phyloP scores from a whole-genome alignment of 2,113 vertebrate genomes.

The Chlamydotis undulata region DNA sequence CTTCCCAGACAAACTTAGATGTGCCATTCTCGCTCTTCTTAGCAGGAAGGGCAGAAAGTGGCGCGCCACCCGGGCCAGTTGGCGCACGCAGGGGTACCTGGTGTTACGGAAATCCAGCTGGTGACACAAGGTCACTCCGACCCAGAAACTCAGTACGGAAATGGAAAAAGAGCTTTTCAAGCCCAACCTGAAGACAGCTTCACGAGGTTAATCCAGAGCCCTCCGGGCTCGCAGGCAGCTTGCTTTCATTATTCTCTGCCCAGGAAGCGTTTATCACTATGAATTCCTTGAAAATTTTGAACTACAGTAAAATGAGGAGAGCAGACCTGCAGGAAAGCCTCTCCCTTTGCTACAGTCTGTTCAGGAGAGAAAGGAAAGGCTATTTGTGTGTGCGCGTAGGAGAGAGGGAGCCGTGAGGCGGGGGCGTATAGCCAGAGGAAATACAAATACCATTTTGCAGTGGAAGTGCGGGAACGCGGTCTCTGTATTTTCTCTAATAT shows the following conservation, averaged over 20 bases:
- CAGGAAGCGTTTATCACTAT: slow-evolving; percentile 22
- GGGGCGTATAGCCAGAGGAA: slow-evolving; percentile 4
- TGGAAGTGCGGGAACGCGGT: not conserved
- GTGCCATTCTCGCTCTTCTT: not conserved
- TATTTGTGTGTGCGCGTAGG: slow-evolving; percentile 18
- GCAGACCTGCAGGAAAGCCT: slow-evolving; percentile 25
- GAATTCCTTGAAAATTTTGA: slow-evolving; percentile 35
- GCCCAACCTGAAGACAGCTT: not conserved
- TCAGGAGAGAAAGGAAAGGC: slow-evolving; percentile 14
- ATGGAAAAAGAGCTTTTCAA: not conserved
- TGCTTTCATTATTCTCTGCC: slow-evolving; percentile 19
- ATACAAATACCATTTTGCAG: slow-evolving; percentile 40
- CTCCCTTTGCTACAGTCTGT: slow-evolving; percentile 17
- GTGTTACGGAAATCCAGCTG: not conserved
- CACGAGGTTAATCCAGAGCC: not conserved
- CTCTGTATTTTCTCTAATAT: slow-evolving; percentile 16
- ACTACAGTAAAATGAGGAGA: not conserved
- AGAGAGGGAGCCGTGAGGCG: not conserved
- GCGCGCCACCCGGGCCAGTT: not conserved
- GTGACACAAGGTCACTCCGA: not conserved
- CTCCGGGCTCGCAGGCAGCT: not conserved
- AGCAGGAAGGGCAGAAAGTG: not conserved
- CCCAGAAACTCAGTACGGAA: not conserved
- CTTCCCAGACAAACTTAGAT: slow-evolving; percentile 1
- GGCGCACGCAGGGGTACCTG: not conserved